Percentiles rank a stretch among this genome's conserved stretches.
phyloP scores from a whole-genome alignment of 2,113 vertebrate species.

The Pristiophorus japonicus region DNA sequence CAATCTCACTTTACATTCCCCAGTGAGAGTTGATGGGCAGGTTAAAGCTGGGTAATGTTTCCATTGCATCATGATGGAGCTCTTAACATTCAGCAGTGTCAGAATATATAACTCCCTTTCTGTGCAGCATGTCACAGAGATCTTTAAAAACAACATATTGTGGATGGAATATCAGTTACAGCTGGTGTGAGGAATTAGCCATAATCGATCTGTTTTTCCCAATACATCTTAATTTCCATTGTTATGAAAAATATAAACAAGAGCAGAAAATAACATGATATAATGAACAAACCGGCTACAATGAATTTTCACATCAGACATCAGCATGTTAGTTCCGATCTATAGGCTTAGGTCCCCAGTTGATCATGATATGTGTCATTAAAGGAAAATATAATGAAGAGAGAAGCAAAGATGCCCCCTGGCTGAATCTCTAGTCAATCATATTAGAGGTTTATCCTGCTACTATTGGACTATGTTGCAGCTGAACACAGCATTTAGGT shows the following conservation, averaged over 20 bases:
- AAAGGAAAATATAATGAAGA: conserved; percentile 8
- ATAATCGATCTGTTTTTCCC: conserved; percentile 6
- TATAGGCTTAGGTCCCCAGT: not conserved
- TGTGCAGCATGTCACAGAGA: not conserved
- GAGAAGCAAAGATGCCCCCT: not conserved
- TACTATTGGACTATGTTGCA: not conserved
- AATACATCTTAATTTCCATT: not conserved
- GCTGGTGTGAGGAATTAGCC: conserved; percentile 8
- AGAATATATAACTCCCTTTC: conserved; percentile 6
- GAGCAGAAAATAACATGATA: not conserved
- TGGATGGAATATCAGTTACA: not conserved
- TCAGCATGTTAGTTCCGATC: not conserved
- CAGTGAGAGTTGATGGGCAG: conserved; percentile 27
- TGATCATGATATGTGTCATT: not conserved
- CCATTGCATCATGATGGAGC: conserved; percentile 21
- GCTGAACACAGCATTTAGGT: not conserved
- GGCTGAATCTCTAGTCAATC: not conserved
- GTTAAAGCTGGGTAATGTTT: conserved; percentile 28
- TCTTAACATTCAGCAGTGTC: conserved; percentile 15
- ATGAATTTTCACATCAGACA: not conserved
- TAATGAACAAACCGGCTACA: not conserved
- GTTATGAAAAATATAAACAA: conserved; percentile 4
- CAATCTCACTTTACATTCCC: conserved; percentile 33
- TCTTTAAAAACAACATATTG: not conserved
- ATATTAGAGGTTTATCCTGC: not conserved